Evolutionary conservation across 2,113 vertebrate species (phyloP).

Genomic region (Zapornia atra): DNA sequence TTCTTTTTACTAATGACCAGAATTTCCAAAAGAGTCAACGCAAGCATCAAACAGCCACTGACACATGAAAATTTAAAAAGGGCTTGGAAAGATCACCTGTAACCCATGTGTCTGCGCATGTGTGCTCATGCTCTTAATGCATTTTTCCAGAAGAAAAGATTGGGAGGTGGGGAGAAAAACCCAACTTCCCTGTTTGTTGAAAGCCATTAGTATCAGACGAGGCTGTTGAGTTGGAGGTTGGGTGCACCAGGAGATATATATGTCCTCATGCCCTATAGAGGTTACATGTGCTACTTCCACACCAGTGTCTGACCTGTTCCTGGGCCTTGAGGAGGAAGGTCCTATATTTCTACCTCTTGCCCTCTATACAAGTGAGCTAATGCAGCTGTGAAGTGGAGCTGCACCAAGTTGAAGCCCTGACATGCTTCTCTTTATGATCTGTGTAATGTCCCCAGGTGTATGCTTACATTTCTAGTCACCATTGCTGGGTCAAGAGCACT

Average conservation of each 20-base stretch:
- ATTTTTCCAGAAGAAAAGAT: background rate
- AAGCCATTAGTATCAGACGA: background rate
- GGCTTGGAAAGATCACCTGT: background rate
- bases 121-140: background rate
- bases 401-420: background rate
- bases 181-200: background rate
- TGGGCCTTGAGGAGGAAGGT: background rate
- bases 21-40: background rate
- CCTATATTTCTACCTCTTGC: background rate
- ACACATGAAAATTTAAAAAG: background rate
- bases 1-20: background rate
- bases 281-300: background rate
- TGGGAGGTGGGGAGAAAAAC: background rate
- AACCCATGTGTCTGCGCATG: background rate
- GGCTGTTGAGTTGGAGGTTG: background rate
- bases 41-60: background rate
- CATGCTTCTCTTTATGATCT: background rate
- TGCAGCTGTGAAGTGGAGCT: background rate
- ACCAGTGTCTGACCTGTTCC: accelerated
- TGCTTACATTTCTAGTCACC: background rate
- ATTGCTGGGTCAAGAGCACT: background rate
- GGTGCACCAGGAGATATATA: background rate
- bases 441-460: no score
- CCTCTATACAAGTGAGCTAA: background rate
- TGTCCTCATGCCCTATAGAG: background rate